These are phyloP conservation scores for Enteromius viviparus DNA, from an alignment of 2,797 vertebrate genomes.

Conservation along the genomic window DNA sequence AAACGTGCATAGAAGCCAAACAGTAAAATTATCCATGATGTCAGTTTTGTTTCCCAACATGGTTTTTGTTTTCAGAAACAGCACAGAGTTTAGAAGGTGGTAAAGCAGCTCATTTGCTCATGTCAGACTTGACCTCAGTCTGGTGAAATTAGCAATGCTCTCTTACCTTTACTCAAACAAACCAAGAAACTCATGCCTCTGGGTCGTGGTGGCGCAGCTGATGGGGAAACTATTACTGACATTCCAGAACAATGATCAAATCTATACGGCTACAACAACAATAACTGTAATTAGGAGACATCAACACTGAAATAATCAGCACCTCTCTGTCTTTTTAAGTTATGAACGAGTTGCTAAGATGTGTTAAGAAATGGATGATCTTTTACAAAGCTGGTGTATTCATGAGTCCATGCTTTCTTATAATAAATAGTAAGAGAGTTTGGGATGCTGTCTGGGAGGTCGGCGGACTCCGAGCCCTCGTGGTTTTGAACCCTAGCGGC, in stretches of 20 bases:
- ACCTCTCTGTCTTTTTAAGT: background rate
- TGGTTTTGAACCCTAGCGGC: too few relatives aligned
- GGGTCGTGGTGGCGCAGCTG: conserved; percentile 28
- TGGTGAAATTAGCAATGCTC: conserved; percentile 25
- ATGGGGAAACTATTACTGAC: conserved; percentile 60
- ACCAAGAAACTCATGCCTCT: conserved; percentile 51
- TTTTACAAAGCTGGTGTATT: background rate
- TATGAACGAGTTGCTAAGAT: background rate
- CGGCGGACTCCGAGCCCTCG: too few relatives aligned
- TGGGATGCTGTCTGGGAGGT: too few relatives aligned
- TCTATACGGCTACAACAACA: background rate
- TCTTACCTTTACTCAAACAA: conserved; percentile 57
- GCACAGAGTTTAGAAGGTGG: background rate
- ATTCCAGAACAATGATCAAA: conserved; percentile 65
- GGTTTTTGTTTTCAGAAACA: background rate
- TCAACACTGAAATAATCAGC: background rate
- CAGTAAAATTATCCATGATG: conserved; percentile 56
- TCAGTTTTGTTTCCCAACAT: conserved; percentile 12
- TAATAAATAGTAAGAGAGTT: too few relatives aligned
- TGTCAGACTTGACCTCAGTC: background rate
- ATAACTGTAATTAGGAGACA: conserved; percentile 13
- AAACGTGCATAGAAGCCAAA: background rate
- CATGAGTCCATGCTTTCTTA: too few relatives aligned
- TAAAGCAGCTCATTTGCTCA: conserved; percentile 4
- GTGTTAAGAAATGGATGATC: background rate